Evolutionary conservation across 2,113 vertebrate species (phyloP).

Genomic region (Hepsetus odoe): DNA sequence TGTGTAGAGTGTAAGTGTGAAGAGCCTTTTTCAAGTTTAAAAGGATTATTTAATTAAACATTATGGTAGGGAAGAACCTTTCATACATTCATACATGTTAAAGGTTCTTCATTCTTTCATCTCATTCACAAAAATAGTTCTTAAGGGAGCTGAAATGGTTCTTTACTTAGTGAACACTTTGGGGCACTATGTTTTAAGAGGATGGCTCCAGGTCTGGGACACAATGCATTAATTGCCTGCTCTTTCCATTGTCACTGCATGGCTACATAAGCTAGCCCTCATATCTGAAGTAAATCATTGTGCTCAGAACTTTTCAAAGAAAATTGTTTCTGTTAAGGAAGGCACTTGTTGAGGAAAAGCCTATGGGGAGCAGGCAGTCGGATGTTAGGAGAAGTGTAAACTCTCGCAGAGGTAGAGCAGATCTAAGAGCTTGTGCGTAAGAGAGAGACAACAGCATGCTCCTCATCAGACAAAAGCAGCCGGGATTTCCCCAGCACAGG

Average conservation of each 20-base stretch:
- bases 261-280: neutral
- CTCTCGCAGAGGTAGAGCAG: slow-evolving; percentile 47
- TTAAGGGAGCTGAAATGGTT: no score
- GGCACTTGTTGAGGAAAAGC: slow-evolving; percentile 54
- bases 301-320: slow-evolving; percentile 56
- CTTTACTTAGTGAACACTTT: no score
- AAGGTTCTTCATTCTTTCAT: no score
- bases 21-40: no score
- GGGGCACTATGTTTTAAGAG: no score
- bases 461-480: slow-evolving; percentile 48
- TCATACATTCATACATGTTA: no score
- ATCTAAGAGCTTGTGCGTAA: slow-evolving; percentile 57
- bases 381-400: slow-evolving; percentile 37
- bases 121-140: no score
- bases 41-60: no score
- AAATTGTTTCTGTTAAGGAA: slow-evolving; percentile 52
- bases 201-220: neutral
- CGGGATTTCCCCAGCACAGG: slow-evolving; percentile 17
- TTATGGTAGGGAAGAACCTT: no score
- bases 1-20: no score
- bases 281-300: slow-evolving; percentile 37
- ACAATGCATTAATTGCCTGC: neutral
- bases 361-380: slow-evolving; percentile 37
- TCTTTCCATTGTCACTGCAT: slow-evolving; percentile 14
- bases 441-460: slow-evolving; percentile 59